These are phyloP conservation scores for Chesias legatella DNA, from an alignment of 2,888 invertebrate species.

Conservation along the genomic window DNA sequence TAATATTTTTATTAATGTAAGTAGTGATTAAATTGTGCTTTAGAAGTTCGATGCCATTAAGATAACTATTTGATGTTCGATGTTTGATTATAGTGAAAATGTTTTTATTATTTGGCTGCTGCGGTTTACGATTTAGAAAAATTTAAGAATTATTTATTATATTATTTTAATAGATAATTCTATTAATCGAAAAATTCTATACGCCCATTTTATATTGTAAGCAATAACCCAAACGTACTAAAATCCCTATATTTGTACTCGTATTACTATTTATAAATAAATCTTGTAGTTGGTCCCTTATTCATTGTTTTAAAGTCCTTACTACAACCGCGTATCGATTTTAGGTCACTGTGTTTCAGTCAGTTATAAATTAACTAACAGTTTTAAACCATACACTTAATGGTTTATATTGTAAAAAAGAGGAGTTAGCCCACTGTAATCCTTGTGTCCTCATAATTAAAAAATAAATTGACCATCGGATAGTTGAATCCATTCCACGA, in stretches of 20 bases:
- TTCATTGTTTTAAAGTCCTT: constrained; percentile 13
- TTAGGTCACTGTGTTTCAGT: too few species aligned
- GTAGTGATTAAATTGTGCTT: constrained; percentile 12
- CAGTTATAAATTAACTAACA: too few species aligned
- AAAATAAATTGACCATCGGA: too few species aligned
- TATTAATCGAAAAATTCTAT: constrained; percentile 2
- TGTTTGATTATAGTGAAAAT: constrained; percentile 3
- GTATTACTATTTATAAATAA: not conserved
- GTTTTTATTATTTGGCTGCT: constrained; percentile 6
- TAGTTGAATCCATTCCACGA: too few species aligned
- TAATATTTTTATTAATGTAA: constrained; percentile 8
- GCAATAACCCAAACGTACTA: constrained; percentile 7
- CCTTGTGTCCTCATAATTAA: too few species aligned
- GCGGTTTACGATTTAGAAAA: constrained; percentile 2
- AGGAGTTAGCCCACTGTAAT: too few species aligned
- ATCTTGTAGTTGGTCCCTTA: constrained; percentile 11
- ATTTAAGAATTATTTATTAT: constrained; percentile 3
- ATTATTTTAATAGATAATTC: not conserved
- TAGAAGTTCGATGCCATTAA: constrained; percentile 20
- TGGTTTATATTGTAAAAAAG: too few species aligned
- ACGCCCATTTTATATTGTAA: constrained; percentile 1
- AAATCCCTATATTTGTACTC: constrained; percentile 11
- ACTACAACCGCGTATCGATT: constrained; percentile 1
- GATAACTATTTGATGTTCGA: constrained; percentile 9
- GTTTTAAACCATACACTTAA: too few species aligned